Base-by-base conservation (phyloP, 2,113 vertebrate species). In the Anolis sagrei region DNA sequence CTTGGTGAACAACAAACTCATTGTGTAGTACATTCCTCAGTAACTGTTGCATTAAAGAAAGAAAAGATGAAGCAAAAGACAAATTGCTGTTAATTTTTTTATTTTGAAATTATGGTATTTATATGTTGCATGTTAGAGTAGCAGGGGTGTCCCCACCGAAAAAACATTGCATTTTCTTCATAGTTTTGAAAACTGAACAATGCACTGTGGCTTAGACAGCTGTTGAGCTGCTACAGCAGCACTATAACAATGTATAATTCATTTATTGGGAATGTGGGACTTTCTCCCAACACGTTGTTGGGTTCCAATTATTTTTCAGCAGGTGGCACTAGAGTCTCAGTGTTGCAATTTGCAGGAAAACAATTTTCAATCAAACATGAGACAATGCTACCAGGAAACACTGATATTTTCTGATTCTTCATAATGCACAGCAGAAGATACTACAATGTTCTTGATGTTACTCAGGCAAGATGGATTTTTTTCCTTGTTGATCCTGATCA, bases 241-340 rank as follows among this genome's bases (percentile, higher is more conserved):
- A 36, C 72, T 7, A 44, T 79, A 11, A 29, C 7, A 90, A 74
- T 3, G 14, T 2, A 84, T 61, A 79, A 87, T 79, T 82, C 77
- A 34, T 25, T 21, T 75, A 8, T 8, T 21, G 19, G 29, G 8
- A 27, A 61, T 69, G 19, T 82, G 74, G 69, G 90, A 87, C 86
- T 54, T 21, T 79, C 29, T 81, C 75, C 6, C 78, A 8, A 73
- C 2, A 1, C 29, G 51, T 7, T 61, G 58, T 5, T 39, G 68
- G 89, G 84, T 44, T 84, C 44, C 14, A 83, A 34, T 32, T 83
- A 84, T 77, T 91, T 88, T 93, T 95, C 96, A 96, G 94, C 74
- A 97, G 96, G 90, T 96, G 95, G 95, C 90, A 94, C 93, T 95
- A 87, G 91, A 93, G 90, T 91, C 61, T 85, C 82, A 93, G 70